These are phyloP conservation scores for Dermolepida albohirtum DNA, from an alignment of 2,888 invertebrate genomes.

Conservation along the genomic window DNA sequence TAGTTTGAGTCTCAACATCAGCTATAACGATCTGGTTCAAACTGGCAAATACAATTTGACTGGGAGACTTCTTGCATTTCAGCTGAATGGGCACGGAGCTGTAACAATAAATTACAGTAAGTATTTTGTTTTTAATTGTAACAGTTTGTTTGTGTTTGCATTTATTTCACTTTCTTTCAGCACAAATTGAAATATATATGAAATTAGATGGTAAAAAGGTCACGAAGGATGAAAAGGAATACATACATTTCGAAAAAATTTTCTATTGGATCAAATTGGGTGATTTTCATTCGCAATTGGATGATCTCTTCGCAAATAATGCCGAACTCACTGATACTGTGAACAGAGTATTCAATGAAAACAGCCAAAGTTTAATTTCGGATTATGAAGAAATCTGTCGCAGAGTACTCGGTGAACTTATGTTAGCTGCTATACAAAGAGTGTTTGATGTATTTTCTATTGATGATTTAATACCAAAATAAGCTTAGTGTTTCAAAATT, in stretches of 20 bases:
- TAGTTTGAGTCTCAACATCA: constrained; percentile 58
- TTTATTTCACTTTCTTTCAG: constrained; percentile 54
- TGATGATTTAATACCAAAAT: constrained; percentile 47
- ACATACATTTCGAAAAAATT: constrained; percentile 43
- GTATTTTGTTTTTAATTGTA: constrained; percentile 53
- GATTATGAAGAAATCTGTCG: constrained; percentile 52
- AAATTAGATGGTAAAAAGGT: constrained; percentile 44
- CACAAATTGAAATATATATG: constrained; percentile 61
- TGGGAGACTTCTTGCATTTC: constrained; percentile 64
- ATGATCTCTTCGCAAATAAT: constrained; percentile 52
- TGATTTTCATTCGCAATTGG: constrained; percentile 48
- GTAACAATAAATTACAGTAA: constrained; percentile 67
- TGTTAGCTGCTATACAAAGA: constrained; percentile 45
- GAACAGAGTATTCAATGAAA: constrained; percentile 52
- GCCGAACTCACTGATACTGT: constrained; percentile 50
- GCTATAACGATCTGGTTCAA: constrained; percentile 58
- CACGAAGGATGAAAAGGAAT: constrained; percentile 32
- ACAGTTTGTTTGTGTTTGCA: too few relatives aligned
- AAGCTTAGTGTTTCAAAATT: too few relatives aligned
- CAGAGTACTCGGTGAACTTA: constrained; percentile 46
- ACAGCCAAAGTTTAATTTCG: constrained; percentile 49
- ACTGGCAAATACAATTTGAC: constrained; percentile 62
- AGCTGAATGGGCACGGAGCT: constrained; percentile 63
- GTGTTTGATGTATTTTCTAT: constrained; percentile 49
- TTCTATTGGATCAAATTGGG: constrained; percentile 48